Base-by-base conservation (phyloP, 2,797 vertebrate genomes). In the Hydrophis major region DNA sequence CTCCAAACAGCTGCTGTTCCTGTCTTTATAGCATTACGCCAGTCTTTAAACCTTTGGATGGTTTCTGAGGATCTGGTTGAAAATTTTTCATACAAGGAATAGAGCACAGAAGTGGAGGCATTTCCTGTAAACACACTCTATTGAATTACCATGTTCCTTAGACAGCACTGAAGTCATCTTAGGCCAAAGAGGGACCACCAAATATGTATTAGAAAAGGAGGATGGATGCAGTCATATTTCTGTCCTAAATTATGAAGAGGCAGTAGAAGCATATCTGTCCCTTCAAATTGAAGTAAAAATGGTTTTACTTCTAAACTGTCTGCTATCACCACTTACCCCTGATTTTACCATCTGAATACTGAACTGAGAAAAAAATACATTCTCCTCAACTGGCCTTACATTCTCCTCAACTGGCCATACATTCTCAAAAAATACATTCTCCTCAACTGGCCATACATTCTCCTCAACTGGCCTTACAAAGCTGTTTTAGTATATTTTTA, bases 11-110 rank as follows among this genome's bases (percentile, higher is more conserved):
- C 92, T 93, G 92, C 89, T 95, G 96, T 97, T 95, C 89, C 96
- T 95, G 96, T 96, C 96, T 96, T 96, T 96, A 96, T 95, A 92
- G 91, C 94, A 96, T 97, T 97, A 97, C 96, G 96, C 95, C 93
- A 95, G 93, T 91, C 25, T 94, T 95, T 96, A 96, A 96, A 97
- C 95, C 96, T 97, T 96, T 96, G 95, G 96, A 96, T 93, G 96
- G 96, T 96, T 95, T 95, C 96, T 94, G 94, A 94, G 94, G 95
- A 95, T 86, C 95, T 95, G 96, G 93, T 95, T 95, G 94, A 96
- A 95, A 97, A 95, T 93, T 92, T 83, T 95, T 94, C 95, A 95
- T 96, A 94, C 94, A 86, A 22, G 95, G 96, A 95, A 95, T 96
- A 89, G 87, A 53, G 83, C 25, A 47, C 60, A 20, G 83, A 87